Conservation (phyloP, 2,113 vertebrate genomes). For the Scatophagus argus region DNA sequence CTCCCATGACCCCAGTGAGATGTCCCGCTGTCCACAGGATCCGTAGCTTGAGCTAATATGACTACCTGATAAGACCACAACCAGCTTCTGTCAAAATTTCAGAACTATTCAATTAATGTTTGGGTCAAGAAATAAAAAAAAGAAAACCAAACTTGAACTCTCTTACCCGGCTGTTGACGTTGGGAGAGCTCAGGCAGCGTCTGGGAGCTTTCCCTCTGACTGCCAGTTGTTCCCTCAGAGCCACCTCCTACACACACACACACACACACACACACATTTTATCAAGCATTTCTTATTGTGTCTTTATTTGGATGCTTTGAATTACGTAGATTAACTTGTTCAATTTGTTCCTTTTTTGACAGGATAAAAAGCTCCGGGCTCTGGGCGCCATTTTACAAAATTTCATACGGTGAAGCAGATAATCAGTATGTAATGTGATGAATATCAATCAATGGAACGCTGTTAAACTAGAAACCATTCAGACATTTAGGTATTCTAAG, state of each 20-base stretch:
- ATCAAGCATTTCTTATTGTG: background rate
- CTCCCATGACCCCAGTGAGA: too few relatives aligned
- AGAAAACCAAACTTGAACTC: too few relatives aligned
- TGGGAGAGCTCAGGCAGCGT: constrained; percentile 92
- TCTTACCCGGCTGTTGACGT: constrained; percentile 89
- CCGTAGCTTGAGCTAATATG: background rate
- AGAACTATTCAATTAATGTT: background rate
- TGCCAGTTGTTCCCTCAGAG: constrained; percentile 92
- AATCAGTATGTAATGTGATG: constrained; percentile 5
- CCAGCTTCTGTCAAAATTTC: background rate
- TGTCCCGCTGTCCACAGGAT: background rate
- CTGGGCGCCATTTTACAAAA: constrained; percentile 8
- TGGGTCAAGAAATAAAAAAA: background rate
- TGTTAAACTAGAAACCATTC: background rate
- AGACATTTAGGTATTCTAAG: background rate
- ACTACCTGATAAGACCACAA: background rate
- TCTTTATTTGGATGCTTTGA: background rate
- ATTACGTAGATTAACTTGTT: background rate
- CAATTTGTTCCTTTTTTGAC: background rate
- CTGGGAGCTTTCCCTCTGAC: constrained; percentile 88
- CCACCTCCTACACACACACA: constrained; percentile 87
- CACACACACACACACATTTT: background rate
- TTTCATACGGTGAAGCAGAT: background rate
- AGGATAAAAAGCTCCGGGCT: background rate
- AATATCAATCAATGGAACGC: background rate